phyloP scores from a whole-genome alignment of 2,797 vertebrate species.

The Microctenopoma lineatum region DNA sequence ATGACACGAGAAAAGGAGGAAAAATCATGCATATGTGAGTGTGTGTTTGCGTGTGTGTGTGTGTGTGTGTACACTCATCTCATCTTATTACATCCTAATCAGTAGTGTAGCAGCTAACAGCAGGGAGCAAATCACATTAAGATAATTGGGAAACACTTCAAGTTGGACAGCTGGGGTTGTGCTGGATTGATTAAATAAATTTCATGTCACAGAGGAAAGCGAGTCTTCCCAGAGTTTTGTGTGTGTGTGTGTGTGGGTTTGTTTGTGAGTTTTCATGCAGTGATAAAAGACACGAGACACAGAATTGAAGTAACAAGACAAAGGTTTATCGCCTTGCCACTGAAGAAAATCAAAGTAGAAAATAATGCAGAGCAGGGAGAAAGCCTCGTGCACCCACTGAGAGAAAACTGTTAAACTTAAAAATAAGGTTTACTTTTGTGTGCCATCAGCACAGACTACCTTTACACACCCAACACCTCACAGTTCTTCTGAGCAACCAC shows the following conservation, averaged over 20 bases:
- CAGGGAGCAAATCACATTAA: constrained; percentile 78
- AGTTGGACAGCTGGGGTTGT: constrained; percentile 77
- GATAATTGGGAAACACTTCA: constrained; percentile 80
- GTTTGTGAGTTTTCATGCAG: constrained; percentile 3
- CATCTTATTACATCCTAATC: constrained; percentile 72
- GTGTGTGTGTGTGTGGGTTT: constrained; percentile 9
- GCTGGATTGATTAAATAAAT: constrained; percentile 77
- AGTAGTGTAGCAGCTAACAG: constrained; percentile 67
- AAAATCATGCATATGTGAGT: constrained; percentile 27
- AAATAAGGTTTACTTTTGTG: constrained; percentile 21
- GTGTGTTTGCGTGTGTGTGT: constrained; percentile 9
- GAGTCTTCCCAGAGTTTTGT: constrained; percentile 31
- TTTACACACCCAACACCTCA: background rate
- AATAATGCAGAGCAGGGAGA: background rate
- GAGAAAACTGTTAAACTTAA: constrained; percentile 7
- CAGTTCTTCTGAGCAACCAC: constrained; percentile 52
- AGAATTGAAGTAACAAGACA: constrained; percentile 20
- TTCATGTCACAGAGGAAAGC: constrained; percentile 68
- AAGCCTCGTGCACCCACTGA: constrained; percentile 10
- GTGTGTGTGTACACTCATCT: constrained; percentile 36
- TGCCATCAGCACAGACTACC: constrained; percentile 5
- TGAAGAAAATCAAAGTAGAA: constrained; percentile 23
- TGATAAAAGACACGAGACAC: constrained; percentile 15
- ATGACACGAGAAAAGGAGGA: constrained; percentile 59
- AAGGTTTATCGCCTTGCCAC: constrained; percentile 15